phyloP scores from a whole-genome alignment of 2,797 vertebrate genomes.

The Scolopax rusticola region DNA sequence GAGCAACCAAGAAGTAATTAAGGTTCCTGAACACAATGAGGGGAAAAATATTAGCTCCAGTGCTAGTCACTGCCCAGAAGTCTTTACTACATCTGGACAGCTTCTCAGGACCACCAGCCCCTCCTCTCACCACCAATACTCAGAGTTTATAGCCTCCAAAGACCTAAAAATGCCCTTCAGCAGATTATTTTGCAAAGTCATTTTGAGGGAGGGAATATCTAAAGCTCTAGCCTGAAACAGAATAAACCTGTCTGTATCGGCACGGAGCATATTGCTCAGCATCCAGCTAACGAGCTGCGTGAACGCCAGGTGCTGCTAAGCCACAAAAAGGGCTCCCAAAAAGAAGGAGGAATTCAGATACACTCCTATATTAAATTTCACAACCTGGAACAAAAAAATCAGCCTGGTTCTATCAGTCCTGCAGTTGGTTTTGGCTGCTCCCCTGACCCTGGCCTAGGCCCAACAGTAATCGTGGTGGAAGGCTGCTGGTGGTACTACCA shows the following conservation, averaged over 20 bases:
- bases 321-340: neutral
- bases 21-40: neutral
- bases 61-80: neutral
- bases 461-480: neutral
- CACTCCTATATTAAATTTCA: neutral
- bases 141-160: neutral
- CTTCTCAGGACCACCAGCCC: neutral
- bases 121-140: neutral
- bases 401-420: neutral
- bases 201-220: neutral
- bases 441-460: neutral
- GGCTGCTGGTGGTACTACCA: neutral
- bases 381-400: neutral
- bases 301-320: neutral
- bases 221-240: neutral
- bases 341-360: neutral
- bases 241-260: neutral
- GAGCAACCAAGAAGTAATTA: constrained; percentile 39
- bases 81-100: neutral
- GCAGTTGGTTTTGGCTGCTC: constrained; percentile 13
- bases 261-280: neutral
- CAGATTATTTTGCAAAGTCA: constrained; percentile 1
- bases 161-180: neutral
- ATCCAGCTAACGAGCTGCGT: neutral
- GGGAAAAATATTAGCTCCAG: neutral